Percentiles rank a stretch among this genome's conserved stretches.
phyloP scores from a whole-genome alignment of 2,888 invertebrate species.

The Nemotelus pantherinus region DNA sequence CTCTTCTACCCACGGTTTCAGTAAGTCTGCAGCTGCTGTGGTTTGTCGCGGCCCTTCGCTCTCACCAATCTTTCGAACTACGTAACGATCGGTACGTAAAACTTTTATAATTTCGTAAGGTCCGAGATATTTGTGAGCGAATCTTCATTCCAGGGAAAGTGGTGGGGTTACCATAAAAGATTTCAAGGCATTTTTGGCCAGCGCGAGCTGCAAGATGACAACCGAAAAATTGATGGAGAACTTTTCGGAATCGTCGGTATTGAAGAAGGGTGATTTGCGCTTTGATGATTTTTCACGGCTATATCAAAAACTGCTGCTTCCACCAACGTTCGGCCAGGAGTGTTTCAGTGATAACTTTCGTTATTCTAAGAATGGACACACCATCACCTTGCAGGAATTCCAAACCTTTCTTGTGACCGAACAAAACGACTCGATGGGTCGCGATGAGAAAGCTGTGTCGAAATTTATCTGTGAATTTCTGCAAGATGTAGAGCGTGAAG shows the following conservation, averaged over 20 bases:
- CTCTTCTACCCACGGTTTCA: too few relatives aligned
- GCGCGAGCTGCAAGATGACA: conserved; percentile 89
- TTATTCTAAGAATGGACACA: conserved; percentile 73
- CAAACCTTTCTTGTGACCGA: conserved; percentile 76
- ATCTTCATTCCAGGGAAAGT: too few relatives aligned
- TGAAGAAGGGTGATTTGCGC: conserved; percentile 81
- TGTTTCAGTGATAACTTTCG: conserved; percentile 69
- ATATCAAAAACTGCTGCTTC: conserved; percentile 85
- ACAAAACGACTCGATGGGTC: conserved; percentile 74
- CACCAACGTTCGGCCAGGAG: conserved; percentile 74
- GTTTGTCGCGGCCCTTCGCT: too few relatives aligned
- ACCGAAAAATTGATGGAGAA: conserved; percentile 84
- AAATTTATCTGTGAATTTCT: conserved; percentile 84
- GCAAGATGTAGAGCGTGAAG: conserved; percentile 84
- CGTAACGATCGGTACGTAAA: too few relatives aligned
- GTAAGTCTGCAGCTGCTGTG: too few relatives aligned
- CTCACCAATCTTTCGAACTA: too few relatives aligned
- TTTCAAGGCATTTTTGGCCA: conserved; percentile 87
- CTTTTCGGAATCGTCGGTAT: conserved; percentile 87
- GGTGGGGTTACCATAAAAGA: conserved; percentile 85
- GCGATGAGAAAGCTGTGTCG: conserved; percentile 73
- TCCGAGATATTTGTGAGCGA: too few relatives aligned
- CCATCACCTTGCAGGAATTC: conserved; percentile 77
- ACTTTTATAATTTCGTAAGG: too few relatives aligned
- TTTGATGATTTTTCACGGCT: conserved; percentile 89